phyloP scores from a whole-genome alignment of 2,113 vertebrate genomes.

The Percina caprodes region DNA sequence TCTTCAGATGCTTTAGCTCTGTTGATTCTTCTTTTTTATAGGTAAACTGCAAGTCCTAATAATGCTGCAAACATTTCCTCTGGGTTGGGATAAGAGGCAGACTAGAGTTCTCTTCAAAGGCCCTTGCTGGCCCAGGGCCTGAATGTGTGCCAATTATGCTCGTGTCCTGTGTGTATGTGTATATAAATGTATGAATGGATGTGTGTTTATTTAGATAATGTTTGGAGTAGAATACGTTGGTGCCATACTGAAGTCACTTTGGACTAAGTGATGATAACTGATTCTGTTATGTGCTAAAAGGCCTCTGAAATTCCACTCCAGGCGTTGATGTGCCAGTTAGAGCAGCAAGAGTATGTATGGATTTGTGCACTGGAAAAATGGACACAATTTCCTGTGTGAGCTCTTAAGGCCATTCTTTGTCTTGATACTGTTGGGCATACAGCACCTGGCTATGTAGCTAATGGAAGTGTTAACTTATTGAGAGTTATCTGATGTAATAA shows the following conservation, averaged over 20 bases:
- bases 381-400: slow-evolving; percentile 52
- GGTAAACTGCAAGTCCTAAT: slow-evolving; percentile 61
- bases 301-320: slow-evolving; percentile 59
- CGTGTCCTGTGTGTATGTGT: slow-evolving; percentile 29
- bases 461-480: slow-evolving; percentile 64
- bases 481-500: slow-evolving; percentile 35
- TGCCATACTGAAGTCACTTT: slow-evolving; percentile 66
- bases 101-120: slow-evolving; percentile 28
- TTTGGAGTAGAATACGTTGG: slow-evolving; percentile 48
- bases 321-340: slow-evolving; percentile 44
- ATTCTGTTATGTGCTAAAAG: slow-evolving; percentile 56
- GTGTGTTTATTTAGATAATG: slow-evolving; percentile 43
- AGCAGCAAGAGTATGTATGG: slow-evolving; percentile 30
- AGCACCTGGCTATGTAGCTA: slow-evolving; percentile 41
- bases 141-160: slow-evolving; percentile 34
- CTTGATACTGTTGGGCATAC: slow-evolving; percentile 32
- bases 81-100: slow-evolving; percentile 32
- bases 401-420: slow-evolving; percentile 34
- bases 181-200: slow-evolving; percentile 47
- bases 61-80: slow-evolving; percentile 72
- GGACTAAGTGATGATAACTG: slow-evolving; percentile 59
- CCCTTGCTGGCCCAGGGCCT: slow-evolving; percentile 57
- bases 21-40: slow-evolving; percentile 43
- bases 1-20: slow-evolving; percentile 41
- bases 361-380: slow-evolving; percentile 61